phyloP scores from a whole-genome alignment of 2,113 vertebrate species.

The Proteles cristata region DNA sequence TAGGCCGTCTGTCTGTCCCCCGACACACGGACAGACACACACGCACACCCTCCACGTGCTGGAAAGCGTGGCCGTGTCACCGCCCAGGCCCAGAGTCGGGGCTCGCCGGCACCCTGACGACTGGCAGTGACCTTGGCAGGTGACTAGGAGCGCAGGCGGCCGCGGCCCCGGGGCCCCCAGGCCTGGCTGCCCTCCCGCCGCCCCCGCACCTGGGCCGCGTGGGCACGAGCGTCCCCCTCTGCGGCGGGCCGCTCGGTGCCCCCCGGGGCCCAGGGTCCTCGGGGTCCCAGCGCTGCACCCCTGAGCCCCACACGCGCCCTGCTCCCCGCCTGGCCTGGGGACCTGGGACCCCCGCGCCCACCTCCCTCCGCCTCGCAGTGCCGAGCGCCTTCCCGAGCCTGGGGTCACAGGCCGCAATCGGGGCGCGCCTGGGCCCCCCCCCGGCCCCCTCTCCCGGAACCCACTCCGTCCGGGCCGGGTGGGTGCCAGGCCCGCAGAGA shows the following conservation, averaged over 20 bases:
- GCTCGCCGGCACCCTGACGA: too few relatives aligned
- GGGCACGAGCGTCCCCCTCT: neutral
- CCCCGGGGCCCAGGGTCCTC: too few relatives aligned
- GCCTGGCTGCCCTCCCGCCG: too few relatives aligned
- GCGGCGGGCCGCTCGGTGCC: neutral
- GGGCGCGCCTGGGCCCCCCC: neutral
- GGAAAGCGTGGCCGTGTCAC: neutral
- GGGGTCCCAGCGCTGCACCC: neutral
- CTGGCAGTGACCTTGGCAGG: neutral
- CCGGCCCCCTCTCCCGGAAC: neutral
- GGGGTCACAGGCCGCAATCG: accelerated
- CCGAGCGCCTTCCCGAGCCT: neutral
- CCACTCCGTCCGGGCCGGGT: neutral
- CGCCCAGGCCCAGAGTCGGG: neutral
- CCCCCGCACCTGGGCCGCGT: accelerated
- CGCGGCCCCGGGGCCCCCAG: neutral
- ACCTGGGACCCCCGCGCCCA: neutral
- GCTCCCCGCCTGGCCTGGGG: neutral
- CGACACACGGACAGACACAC: neutral
- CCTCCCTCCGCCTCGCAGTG: neutral
- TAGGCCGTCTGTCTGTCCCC: accelerated
- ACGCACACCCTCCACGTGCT: neutral
- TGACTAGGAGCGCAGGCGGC: too few relatives aligned
- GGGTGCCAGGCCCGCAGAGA: neutral
- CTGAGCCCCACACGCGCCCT: neutral